Base-by-base conservation (phyloP, 1,140 invertebrate species). In the Globodera rostochiensis region DNA sequence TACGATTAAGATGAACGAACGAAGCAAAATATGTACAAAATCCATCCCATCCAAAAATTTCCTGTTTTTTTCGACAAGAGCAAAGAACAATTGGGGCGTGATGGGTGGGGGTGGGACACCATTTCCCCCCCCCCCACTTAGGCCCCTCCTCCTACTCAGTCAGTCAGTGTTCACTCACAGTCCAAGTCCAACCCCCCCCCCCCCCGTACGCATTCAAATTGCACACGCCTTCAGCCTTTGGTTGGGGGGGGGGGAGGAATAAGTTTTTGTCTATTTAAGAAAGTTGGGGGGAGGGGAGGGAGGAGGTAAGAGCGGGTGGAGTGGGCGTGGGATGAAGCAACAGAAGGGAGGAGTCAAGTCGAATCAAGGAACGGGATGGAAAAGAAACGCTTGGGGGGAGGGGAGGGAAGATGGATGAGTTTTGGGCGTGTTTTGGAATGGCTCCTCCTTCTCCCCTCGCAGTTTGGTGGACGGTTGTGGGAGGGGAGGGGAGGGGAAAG, bases 321-420 rank as follows among this genome's bases (percentile, higher is more conserved):
- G 57, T 11, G 57, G 57, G 57, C 13, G 57, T 13, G 57, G 15
- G 57, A 4, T 60, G 15, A 60, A 60, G 57, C 57, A 60, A 15
- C 57, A 4, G 15, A 3, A 3, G 3, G 57, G 57, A 60, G 57
- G 57, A 60, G 57, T 15, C 57, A 13, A 60, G 57, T 19, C 47
- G 49, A 50, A 36, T 36, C 25, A 36, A 36, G 25, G 25, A 36
- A 36, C 25, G 25, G 25, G 25, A 36, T 36, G 25, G 25, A 36
- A 36, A 36, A 36, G 25, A 36, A 36, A 36, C 25, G 25, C 25
- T 36, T 36, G 25, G 25, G 25, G 25, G 25, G 57, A 6, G 36
- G 73, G 47, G 53, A 49, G 73, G 36, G 64, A 74, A 64, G 49
- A 76, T 57, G 64, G 57, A 60, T 60, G 57, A 60, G 57, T 60